phyloP scores from a whole-genome alignment of 2,888 invertebrate species.

The Diarsia dahlii region DNA sequence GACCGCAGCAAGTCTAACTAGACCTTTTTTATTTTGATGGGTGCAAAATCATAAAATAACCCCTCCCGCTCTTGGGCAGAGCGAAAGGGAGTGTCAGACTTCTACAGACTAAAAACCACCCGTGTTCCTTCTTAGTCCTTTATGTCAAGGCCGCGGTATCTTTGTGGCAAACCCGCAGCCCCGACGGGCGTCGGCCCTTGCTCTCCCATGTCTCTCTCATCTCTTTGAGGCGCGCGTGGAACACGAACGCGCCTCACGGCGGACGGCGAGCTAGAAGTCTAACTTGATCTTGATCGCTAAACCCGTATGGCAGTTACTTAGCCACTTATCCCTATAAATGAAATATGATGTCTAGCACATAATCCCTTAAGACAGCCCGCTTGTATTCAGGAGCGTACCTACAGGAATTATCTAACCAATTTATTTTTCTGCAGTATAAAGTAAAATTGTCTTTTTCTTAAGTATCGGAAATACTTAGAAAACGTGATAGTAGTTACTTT shows the following conservation, averaged over 20 bases:
- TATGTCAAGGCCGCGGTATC: too few species aligned
- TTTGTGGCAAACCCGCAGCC: too few species aligned
- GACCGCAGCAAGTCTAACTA: neutral
- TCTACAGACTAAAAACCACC: too few species aligned
- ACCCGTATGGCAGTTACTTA: neutral
- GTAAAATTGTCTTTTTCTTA: slow-evolving; percentile 4
- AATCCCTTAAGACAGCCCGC: slow-evolving; percentile 33
- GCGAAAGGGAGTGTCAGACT: too few species aligned
- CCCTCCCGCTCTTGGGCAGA: too few species aligned
- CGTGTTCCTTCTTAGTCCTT: too few species aligned
- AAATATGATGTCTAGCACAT: slow-evolving; percentile 37
- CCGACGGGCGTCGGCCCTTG: too few species aligned
- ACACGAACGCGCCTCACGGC: too few species aligned
- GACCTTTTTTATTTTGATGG: neutral
- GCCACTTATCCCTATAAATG: slow-evolving; percentile 14
- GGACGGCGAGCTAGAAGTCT: too few species aligned
- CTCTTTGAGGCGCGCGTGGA: too few species aligned
- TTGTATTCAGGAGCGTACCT: slow-evolving; percentile 24
- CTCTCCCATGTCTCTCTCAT: too few species aligned
- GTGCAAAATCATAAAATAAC: too few species aligned
- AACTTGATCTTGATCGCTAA: slow-evolving; percentile 10
- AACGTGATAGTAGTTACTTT: neutral
- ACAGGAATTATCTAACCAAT: slow-evolving; percentile 38
- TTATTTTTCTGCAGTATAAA: slow-evolving; percentile 39
- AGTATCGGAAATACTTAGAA: neutral